A percentile compares a stretch with the other conserved stretches of the same genome.
phyloP scores from a whole-genome alignment of 2,113 vertebrate genomes.

The Mirounga angustirostris region DNA sequence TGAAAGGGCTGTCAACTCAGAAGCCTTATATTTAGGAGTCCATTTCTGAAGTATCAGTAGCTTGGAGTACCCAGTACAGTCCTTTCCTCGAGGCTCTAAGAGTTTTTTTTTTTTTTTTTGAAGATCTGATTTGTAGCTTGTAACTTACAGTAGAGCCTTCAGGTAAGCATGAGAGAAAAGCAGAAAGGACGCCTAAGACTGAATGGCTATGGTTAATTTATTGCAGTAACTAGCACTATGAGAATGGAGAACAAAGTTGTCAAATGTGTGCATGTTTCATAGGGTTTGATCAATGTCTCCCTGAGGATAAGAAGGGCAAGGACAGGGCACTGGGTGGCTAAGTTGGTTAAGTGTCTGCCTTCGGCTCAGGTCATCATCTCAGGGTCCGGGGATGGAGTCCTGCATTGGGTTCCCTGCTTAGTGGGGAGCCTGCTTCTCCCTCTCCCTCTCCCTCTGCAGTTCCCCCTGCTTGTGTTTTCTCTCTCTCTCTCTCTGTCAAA shows the following conservation, averaged over 20 bases:
- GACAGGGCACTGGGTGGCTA: neutral
- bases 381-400: neutral
- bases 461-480: neutral
- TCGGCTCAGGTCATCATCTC: neutral
- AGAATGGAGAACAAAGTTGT: neutral
- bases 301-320: neutral
- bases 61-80: neutral
- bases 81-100: neutral
- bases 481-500: neutral
- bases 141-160: neutral
- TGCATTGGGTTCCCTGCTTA: neutral
- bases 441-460: neutral
- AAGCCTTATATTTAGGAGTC: neutral
- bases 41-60: conserved; percentile 1
- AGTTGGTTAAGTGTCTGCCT: neutral
- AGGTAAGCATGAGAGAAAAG: neutral
- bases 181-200: neutral
- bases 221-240: neutral
- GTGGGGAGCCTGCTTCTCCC: neutral
- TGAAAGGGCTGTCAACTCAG: neutral
- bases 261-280: neutral
- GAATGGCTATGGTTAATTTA: neutral
- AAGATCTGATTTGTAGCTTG: conserved; percentile 20
- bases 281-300: conserved; percentile 7
- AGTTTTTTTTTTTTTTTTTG: neutral